Evolutionary conservation across 1,140 invertebrate genomes (phyloP), one percentile per base, ranked within the genome.

Genomic region (Colletes latitarsis): DNA sequence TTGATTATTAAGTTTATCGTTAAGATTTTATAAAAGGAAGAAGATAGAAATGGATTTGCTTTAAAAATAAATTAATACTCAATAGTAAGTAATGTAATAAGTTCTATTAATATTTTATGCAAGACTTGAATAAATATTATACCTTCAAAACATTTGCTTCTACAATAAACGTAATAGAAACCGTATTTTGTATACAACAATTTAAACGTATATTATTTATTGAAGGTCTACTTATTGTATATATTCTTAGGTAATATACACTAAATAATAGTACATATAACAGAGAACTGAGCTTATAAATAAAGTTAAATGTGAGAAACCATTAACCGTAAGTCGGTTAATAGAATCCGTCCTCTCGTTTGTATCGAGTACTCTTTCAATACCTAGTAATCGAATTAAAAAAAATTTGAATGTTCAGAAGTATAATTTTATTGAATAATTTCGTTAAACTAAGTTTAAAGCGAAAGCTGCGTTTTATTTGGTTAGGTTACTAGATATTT

Each of bases 131-230:
- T 49, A 6, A 63, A 73, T 30, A 39, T 49, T n/a, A 52, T 49
- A 62, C 43, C 39, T 52, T 52, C 17, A 15, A 73, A 49, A 9
- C 15, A 46, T 43, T 64, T 17, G 17, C n/a, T n/a, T 8, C 1
- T 30, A 6, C 9, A 62, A 49, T 9, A 49, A 62, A 62, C 4
- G 14, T 3, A 19, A 30, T 14, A 2, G 12, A 43, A 43, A 58
- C 15, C 19, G 15, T 71, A 71, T 71, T 72, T 60, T 72, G 3
- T 41, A 58, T 21, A 55, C 46, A 17, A 75, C n/a, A 21, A 12
- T 55, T 55, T 75, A 55, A 66, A 10, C 43, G 14, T 39, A 55
- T 12, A 60, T 52, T 39, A 10, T 64, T 14, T 5, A 15, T 43
- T 2, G 39, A 58, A 19, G 30, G 30, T 30, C 0, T 19, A 41